Evolutionary conservation across 2,113 vertebrate genomes (phyloP), one percentile per base, ranked within the genome.

Genomic region (Sceloporus undulatus): DNA sequence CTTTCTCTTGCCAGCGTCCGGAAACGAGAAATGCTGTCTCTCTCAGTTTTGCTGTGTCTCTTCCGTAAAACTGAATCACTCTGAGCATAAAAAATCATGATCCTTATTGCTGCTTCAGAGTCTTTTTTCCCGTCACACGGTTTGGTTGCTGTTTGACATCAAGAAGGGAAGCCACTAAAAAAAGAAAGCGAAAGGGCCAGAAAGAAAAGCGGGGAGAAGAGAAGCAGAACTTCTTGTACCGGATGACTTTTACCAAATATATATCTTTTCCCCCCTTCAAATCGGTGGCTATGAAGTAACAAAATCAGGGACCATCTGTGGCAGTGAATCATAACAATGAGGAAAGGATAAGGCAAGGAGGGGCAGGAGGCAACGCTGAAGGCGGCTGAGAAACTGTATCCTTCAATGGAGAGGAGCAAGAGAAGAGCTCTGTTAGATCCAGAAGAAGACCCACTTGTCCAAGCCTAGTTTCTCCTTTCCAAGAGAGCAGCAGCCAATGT

Each of bases 221-320:
- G 42, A 77, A 76, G 62, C 73, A 83, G 87, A 40, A 77, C 80
- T 52, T 52, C 59, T 70, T 83, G 87, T 88, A 54, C 87, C 23
- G 80, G 80, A 88, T 54, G 42, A 23, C 14, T 59, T 62, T 62
- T 62, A 16, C 34, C 34, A 34, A 34, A 34, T 34, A 34, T 34
- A 34, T 34, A 34, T 34, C 34, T 34, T 34, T 34, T 75, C 54
- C 62, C 56, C 14, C 14, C 40, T 76, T 84, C n/a, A 62, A 73
- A 48, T 83, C 34, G 73, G 80, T 77, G 73, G 59, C 59, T 76
- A 29, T 83, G 87, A 88, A 88, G 77, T 34, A 40, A 77, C 73
- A 87, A 66, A 75, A 40, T 62, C 48, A 38, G 73, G n/a, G 80
- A 40, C 87, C 87, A 88, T 88, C 87, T 88, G 87, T 56, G 59